phyloP scores from a whole-genome alignment of 2,888 invertebrate species.

The Lagria hirta region DNA sequence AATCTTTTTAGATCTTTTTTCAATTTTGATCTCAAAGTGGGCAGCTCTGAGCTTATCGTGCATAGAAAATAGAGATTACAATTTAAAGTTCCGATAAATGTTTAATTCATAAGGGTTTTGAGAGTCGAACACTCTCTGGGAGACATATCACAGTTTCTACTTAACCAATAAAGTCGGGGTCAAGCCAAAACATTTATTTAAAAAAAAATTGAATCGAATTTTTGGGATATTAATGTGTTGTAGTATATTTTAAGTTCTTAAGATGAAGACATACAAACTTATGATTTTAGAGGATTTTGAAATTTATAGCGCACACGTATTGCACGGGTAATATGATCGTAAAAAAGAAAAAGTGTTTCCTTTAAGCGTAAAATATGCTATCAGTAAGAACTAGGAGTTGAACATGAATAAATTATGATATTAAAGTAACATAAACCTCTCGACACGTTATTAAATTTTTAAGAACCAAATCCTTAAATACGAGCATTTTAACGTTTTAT shows the following conservation, averaged over 20 bases:
- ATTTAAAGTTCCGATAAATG: slow-evolving; percentile 17
- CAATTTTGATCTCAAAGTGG: too few species aligned
- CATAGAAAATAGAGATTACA: slow-evolving; percentile 13
- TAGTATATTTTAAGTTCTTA: too few species aligned
- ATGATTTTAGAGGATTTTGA: too few species aligned
- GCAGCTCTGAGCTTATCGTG: slow-evolving; percentile 15
- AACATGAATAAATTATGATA: slow-evolving; percentile 43
- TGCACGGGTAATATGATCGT: slow-evolving; percentile 25
- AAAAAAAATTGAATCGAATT: slow-evolving; percentile 6
- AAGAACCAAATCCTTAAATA: slow-evolving; percentile 41
- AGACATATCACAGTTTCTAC: slow-evolving; percentile 11
- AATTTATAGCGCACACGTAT: slow-evolving; percentile 21
- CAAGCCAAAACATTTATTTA: too few species aligned
- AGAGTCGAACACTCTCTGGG: slow-evolving; percentile 5
- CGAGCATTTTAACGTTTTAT: slow-evolving; percentile 45
- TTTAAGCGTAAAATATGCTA: slow-evolving; percentile 37
- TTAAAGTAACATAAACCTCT: slow-evolving; percentile 41
- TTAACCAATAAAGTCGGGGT: slow-evolving; percentile 4
- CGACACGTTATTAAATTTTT: slow-evolving; percentile 46
- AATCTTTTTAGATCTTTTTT: too few species aligned
- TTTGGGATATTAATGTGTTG: slow-evolving; percentile 1
- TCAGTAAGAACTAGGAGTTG: slow-evolving; percentile 35
- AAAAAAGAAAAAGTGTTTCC: slow-evolving; percentile 34
- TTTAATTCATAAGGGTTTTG: slow-evolving; percentile 26
- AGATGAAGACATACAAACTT: background rate